A percentile compares a stretch with the other conserved stretches of the same genome.
phyloP scores from a whole-genome alignment of 2,797 vertebrate species.

The Notolepis coatsorum region DNA sequence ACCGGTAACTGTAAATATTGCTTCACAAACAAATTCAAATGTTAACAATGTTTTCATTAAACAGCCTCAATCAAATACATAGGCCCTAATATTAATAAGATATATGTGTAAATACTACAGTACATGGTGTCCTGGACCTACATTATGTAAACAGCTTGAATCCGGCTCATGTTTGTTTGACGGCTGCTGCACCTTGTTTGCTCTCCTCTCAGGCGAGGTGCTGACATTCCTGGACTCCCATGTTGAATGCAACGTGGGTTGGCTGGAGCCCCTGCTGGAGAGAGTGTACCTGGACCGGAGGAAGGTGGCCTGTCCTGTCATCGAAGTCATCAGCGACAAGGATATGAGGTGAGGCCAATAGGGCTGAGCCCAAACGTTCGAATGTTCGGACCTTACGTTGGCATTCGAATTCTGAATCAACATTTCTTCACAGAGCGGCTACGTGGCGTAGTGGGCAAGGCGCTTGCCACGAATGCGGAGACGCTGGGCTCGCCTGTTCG shows the following conservation, averaged over 20 bases:
- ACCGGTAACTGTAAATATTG: too few relatives aligned
- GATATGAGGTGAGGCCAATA: constrained; percentile 98
- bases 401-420: too few relatives aligned
- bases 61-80: too few relatives aligned
- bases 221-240: constrained; percentile 98
- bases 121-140: neutral
- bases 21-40: too few relatives aligned
- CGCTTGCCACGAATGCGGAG: too few relatives aligned
- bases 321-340: constrained; percentile 96
- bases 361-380: too few relatives aligned
- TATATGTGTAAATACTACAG: neutral
- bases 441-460: too few relatives aligned
- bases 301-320: constrained; percentile 96
- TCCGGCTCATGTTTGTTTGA: constrained; percentile 24
- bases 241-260: constrained; percentile 95
- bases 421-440: too few relatives aligned
- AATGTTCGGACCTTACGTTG: too few relatives aligned
- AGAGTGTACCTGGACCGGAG: constrained; percentile 85
- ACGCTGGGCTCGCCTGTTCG: too few relatives aligned
- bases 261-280: constrained; percentile 96
- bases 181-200: constrained; percentile 42
- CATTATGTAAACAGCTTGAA: neutral
- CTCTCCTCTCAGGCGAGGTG: constrained; percentile 83
- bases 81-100: neutral
- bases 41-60: too few relatives aligned